These are phyloP conservation scores for Drosophila rufa DNA, from an alignment of 1,140 invertebrate genomes.

Conservation along the genomic window DNA sequence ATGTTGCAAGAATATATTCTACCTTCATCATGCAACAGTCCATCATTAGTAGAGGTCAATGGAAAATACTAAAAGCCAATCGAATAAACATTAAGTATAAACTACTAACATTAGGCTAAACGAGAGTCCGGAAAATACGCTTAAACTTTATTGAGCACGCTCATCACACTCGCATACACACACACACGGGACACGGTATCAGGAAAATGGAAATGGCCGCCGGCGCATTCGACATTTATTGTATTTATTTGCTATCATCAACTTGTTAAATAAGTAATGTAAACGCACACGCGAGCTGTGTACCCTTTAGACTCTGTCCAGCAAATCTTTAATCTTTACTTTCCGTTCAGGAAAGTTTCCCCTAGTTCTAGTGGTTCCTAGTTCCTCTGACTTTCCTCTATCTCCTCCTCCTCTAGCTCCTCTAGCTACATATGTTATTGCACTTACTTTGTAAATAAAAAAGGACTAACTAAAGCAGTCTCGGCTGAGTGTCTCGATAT, in stretches of 20 bases:
- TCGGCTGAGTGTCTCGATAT: slow-evolving; percentile 67
- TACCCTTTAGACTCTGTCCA: slow-evolving; percentile 70
- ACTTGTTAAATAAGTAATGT: slow-evolving; percentile 44
- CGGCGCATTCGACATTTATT: slow-evolving; percentile 42
- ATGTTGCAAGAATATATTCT: slow-evolving; percentile 15
- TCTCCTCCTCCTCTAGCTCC: not conserved
- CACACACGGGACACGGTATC: slow-evolving; percentile 2
- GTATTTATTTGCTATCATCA: slow-evolving; percentile 31
- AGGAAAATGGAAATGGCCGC: slow-evolving; percentile 30
- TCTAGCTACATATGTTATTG: slow-evolving; percentile 54
- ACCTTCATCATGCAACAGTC: slow-evolving; percentile 29
- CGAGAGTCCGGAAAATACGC: slow-evolving; percentile 55
- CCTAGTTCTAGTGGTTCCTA: slow-evolving; percentile 23
- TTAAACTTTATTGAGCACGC: slow-evolving; percentile 69
- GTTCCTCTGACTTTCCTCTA: slow-evolving; percentile 4
- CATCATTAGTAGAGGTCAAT: slow-evolving; percentile 33
- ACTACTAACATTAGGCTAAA: slow-evolving; percentile 67
- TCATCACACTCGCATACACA: slow-evolving; percentile 55
- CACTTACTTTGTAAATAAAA: slow-evolving; percentile 63
- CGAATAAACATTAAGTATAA: slow-evolving; percentile 69
- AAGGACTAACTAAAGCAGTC: slow-evolving; percentile 81
- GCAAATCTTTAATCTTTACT: slow-evolving; percentile 52
- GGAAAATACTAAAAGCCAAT: slow-evolving; percentile 33
- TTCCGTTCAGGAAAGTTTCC: slow-evolving; percentile 12
- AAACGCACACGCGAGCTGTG: slow-evolving; percentile 38